These are phyloP conservation scores for Toxotes lorentzi DNA, from an alignment of 2,797 vertebrate genomes.

Conservation along the genomic window DNA sequence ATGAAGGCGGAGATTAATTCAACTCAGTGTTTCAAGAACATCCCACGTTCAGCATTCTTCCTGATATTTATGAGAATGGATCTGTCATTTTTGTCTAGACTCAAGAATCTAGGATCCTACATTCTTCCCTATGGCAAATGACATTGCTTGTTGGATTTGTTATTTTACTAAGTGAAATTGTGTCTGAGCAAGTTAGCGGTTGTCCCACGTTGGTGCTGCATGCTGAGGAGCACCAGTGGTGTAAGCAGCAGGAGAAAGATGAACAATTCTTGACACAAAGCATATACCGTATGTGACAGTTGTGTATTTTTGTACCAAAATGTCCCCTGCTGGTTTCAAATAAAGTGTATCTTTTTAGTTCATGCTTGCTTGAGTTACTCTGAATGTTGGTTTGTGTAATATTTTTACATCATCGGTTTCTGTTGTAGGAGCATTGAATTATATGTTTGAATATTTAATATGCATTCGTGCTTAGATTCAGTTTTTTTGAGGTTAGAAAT, in stretches of 20 bases:
- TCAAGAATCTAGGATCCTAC: constrained; percentile 73
- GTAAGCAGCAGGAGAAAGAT: constrained; percentile 65
- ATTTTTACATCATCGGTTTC: background rate
- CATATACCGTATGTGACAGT: constrained; percentile 62
- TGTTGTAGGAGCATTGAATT: background rate
- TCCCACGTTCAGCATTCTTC: constrained; percentile 67
- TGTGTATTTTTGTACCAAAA: constrained; percentile 86
- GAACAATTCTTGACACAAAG: constrained; percentile 71
- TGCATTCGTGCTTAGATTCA: background rate
- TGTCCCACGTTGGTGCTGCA: constrained; percentile 67
- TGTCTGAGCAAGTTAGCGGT: constrained; percentile 58
- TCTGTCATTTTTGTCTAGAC: constrained; percentile 72
- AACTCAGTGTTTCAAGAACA: constrained; percentile 53
- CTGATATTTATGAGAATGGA: constrained; percentile 75
- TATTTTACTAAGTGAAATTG: constrained; percentile 69
- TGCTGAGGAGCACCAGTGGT: constrained; percentile 64
- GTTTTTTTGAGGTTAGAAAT: background rate
- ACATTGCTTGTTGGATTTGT: constrained; percentile 75
- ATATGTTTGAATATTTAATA: background rate
- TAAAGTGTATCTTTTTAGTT: constrained; percentile 87
- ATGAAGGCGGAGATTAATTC: constrained; percentile 30
- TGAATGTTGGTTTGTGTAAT: constrained; percentile 10
- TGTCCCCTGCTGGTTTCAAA: constrained; percentile 81
- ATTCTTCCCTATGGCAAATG: constrained; percentile 74
- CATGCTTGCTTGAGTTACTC: constrained; percentile 68